Evolutionary conservation across 2,888 invertebrate species (phyloP).

Genomic region (Orchesella flavescens): DNA sequence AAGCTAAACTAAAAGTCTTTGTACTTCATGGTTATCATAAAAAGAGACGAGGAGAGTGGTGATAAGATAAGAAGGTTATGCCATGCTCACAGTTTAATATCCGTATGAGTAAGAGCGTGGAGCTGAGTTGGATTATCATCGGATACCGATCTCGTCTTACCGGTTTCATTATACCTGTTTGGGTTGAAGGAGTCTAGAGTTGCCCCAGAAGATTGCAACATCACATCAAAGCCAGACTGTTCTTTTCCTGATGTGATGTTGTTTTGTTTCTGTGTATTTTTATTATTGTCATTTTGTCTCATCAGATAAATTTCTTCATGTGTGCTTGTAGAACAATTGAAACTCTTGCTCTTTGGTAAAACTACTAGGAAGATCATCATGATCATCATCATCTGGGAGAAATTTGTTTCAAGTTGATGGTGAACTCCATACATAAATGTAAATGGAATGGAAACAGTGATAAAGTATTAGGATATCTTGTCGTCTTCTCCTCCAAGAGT

Average conservation of each 20-base stretch:
- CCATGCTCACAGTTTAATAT: slow-evolving; percentile 28
- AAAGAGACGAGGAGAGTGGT: slow-evolving; percentile 25
- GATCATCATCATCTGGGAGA: no score
- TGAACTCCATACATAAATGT: no score
- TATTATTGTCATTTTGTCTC: no score
- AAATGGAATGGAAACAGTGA: no score
- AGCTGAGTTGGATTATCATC: slow-evolving; percentile 65
- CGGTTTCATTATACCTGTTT: slow-evolving; percentile 71
- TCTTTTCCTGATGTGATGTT: background rate
- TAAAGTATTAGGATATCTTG: no score
- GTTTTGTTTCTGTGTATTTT: no score
- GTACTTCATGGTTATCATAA: slow-evolving; percentile 38
- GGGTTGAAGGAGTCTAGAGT: slow-evolving; percentile 51
- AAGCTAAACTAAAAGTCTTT: slow-evolving; percentile 34
- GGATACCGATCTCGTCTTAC: slow-evolving; percentile 71
- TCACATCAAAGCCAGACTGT: slow-evolving; percentile 3
- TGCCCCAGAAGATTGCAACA: slow-evolving; percentile 63
- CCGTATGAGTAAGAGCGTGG: slow-evolving; percentile 15
- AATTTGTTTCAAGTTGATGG: no score
- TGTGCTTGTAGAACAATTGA: no score
- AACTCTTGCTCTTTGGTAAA: no score
- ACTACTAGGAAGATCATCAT: no score
- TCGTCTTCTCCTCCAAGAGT: no score
- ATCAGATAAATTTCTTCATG: no score
- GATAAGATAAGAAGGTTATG: background rate